Conservation (phyloP, 2,113 vertebrate species). For the Origma solitaria region DNA sequence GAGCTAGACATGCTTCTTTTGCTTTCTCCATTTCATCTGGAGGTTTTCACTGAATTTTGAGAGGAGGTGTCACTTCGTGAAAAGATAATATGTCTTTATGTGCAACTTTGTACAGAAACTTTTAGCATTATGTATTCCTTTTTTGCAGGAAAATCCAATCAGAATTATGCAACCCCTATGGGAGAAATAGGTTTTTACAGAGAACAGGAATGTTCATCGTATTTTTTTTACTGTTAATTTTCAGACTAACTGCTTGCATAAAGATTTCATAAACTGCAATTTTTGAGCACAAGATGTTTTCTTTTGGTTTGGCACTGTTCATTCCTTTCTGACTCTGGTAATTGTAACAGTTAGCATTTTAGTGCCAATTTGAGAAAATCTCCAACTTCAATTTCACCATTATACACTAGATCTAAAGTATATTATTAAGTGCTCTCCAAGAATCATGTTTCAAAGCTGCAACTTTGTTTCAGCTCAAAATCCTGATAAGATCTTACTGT, state of each 20-base stretch:
- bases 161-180: background rate
- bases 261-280: conserved; percentile 39
- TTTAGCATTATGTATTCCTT: background rate
- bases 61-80: background rate
- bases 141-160: background rate
- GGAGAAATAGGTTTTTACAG: background rate
- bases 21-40: background rate
- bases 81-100: background rate
- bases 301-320: conserved; percentile 3
- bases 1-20: background rate
- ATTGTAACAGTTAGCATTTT: conserved; percentile 18
- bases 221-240: conserved; percentile 9
- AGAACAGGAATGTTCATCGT: background rate
- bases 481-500: background rate
- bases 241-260: background rate
- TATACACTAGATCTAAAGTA: background rate
- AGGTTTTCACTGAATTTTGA: background rate
- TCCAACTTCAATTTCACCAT: background rate
- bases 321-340: background rate
- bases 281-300: conserved; percentile 41
- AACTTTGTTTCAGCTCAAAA: background rate
- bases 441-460: conserved; percentile 24
- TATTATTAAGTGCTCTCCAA: conserved; percentile 9
- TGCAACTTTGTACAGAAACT: background rate
- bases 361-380: background rate